Evolutionary conservation across 2,797 vertebrate species (phyloP).

Genomic region (Sebastes variabilis): DNA sequence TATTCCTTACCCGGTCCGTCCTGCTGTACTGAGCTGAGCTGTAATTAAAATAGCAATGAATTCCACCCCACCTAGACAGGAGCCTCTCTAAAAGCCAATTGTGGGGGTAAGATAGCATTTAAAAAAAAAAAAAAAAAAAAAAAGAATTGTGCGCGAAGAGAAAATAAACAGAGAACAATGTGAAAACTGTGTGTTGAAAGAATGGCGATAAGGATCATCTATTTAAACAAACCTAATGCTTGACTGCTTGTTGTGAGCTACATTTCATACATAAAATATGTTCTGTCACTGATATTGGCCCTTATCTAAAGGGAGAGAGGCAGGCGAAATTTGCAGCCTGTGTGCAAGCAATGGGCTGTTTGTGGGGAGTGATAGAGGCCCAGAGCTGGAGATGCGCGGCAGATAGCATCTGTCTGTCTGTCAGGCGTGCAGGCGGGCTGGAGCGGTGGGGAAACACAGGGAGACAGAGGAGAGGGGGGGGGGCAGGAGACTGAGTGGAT

Average conservation of each 20-base stretch:
- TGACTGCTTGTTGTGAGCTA: conserved; percentile 94
- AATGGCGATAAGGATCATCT: conserved; percentile 92
- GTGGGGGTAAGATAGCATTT: conserved; percentile 63
- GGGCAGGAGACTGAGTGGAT: conserved; percentile 37
- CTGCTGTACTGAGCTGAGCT: conserved; percentile 43
- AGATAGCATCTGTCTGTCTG: conserved; percentile 89
- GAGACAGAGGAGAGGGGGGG: conserved; percentile 59
- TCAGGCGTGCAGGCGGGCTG: conserved; percentile 78
- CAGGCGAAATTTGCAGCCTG: conserved; percentile 88
- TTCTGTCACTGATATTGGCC: conserved; percentile 94
- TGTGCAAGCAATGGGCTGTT: conserved; percentile 90
- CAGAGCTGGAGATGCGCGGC: conserved; percentile 86
- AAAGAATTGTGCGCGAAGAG: conserved; percentile 45
- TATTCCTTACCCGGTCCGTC: conserved; percentile 45
- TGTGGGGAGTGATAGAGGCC: conserved; percentile 88
- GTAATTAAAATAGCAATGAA: conserved; percentile 80
- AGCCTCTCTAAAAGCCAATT: conserved; percentile 72
- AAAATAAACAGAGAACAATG: conserved; percentile 84
- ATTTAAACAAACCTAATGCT: conserved; percentile 99
- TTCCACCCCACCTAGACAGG: conserved; percentile 59
- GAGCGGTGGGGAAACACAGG: conserved; percentile 66
- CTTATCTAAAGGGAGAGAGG: conserved; percentile 96
- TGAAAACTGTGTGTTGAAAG: conserved; percentile 84
- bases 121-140: conserved; percentile 28
- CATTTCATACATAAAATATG: conserved; percentile 99